These are phyloP conservation scores for Trinorchestia longiramus DNA, from an alignment of 1,140 invertebrate genomes.

Conservation along the genomic window DNA sequence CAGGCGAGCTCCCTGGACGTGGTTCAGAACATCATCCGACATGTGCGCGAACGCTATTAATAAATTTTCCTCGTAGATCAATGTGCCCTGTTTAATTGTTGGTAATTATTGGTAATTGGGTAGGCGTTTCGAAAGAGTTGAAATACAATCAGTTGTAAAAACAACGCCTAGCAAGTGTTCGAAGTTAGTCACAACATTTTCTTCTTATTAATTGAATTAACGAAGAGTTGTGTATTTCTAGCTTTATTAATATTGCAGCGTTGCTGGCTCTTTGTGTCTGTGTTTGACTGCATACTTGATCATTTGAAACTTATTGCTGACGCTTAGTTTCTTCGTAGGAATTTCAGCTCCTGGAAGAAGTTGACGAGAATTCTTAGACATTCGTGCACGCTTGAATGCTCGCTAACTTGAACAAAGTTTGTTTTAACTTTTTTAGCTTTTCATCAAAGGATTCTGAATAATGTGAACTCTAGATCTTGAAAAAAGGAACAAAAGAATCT, in stretches of 20 bases:
- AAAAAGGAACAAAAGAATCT: background rate
- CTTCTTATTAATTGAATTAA: background rate
- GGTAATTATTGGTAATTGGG: background rate
- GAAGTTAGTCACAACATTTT: background rate
- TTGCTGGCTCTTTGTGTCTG: background rate
- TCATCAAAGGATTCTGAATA: background rate
- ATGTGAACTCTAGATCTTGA: background rate
- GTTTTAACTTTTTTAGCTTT: background rate
- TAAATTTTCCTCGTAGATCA: background rate
- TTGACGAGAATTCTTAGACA: background rate
- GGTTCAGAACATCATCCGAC: conserved; percentile 74
- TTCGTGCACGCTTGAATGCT: background rate
- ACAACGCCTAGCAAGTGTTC: background rate
- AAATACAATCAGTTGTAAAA: background rate
- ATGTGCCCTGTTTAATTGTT: background rate
- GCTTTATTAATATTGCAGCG: background rate
- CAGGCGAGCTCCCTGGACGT: conserved; percentile 75
- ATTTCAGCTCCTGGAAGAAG: background rate
- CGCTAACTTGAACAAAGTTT: background rate
- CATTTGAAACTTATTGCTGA: background rate
- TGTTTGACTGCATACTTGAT: background rate
- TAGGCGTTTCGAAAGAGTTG: background rate
- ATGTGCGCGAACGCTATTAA: background rate
- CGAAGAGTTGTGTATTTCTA: background rate
- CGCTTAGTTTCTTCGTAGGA: background rate